Percentiles rank a stretch among this genome's conserved stretches.
Evolutionary conservation across 2,113 vertebrate species (phyloP).

Genomic region (Rhabdornis inornatus): DNA sequence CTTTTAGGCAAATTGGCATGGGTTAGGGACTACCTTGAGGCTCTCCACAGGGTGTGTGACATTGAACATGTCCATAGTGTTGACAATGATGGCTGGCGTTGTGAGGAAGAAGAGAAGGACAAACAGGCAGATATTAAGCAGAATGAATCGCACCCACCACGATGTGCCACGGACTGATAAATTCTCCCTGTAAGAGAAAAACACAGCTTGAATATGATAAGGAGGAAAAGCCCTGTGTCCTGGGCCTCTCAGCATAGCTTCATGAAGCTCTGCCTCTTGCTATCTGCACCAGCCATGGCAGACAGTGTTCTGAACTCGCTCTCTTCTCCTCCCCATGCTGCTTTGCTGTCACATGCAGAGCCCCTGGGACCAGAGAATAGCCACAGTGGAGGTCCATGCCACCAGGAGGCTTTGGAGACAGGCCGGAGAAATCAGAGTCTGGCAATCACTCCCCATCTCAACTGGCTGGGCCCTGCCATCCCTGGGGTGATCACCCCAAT

Average conservation of each 20-base stretch:
- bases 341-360: not conserved
- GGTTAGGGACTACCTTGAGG: conserved; percentile 74
- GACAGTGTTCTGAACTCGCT: not conserved
- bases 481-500: not conserved
- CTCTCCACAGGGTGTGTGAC: conserved; percentile 92
- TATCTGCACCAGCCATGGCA: not conserved
- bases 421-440: not conserved
- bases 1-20: not conserved
- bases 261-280: not conserved
- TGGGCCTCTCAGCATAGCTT: not conserved
- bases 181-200: conserved; percentile 84
- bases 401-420: not conserved
- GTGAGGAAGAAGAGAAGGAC: conserved; percentile 97
- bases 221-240: not conserved
- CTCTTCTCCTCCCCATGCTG: fast-evolving
- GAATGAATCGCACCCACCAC: conserved; percentile 91
- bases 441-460: not conserved
- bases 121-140: conserved; percentile 93
- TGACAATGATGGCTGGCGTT: conserved; percentile 95
- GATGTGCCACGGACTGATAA: conserved; percentile 85
- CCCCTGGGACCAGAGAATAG: not conserved
- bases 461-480: not conserved
- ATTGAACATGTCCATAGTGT: conserved; percentile 98
- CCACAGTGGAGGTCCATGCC: fast-evolving
- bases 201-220: not conserved